Evolutionary conservation across 2,113 vertebrate genomes (phyloP).

Genomic region (Gymnogyps californianus): DNA sequence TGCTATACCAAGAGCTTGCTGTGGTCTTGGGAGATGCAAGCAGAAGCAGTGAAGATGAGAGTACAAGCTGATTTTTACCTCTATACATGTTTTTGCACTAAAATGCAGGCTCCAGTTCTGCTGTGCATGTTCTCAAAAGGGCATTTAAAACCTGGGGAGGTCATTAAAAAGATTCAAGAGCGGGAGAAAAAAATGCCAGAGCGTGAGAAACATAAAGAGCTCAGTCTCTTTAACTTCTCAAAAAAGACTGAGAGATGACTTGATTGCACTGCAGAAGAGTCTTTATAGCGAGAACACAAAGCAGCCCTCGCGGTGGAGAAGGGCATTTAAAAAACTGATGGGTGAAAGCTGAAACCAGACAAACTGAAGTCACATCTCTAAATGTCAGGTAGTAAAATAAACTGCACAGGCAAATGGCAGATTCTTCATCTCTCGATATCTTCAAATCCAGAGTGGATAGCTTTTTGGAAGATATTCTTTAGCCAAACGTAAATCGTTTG

Average conservation of each 20-base stretch:
- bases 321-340: neutral
- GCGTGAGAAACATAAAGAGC: neutral
- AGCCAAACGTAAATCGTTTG: neutral
- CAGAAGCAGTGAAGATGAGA: neutral
- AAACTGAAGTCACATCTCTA: neutral
- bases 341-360: neutral
- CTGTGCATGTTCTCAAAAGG: neutral
- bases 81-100: neutral
- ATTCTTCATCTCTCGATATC: neutral
- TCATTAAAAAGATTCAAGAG: neutral
- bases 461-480: neutral
- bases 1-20: neutral
- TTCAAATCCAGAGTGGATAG: neutral
- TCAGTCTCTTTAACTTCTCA: conserved; percentile 21
- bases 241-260: neutral
- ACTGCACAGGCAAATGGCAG: neutral
- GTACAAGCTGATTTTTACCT: neutral
- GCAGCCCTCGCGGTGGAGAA: neutral
- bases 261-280: neutral
- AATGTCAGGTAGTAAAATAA: conserved; percentile 28
- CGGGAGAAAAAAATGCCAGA: neutral
- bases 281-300: neutral
- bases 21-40: neutral
- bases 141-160: neutral
- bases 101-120: neutral